These are phyloP conservation scores for Heteromurus nitidus DNA, from an alignment of 2,888 invertebrate species.

Conservation along the genomic window DNA sequence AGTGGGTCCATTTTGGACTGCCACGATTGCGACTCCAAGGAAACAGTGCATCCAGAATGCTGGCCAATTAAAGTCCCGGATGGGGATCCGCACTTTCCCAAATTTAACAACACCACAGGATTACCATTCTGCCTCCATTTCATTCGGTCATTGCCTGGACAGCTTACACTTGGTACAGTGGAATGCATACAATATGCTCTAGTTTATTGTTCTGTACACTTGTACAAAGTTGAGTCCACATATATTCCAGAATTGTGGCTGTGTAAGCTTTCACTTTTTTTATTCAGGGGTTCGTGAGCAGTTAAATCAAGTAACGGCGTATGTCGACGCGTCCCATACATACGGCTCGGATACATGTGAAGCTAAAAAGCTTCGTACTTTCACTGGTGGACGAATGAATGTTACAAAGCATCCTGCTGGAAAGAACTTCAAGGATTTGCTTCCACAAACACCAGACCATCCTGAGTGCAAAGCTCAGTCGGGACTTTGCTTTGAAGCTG, in stretches of 20 bases:
- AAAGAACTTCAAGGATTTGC: slow-evolving; percentile 75
- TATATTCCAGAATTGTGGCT: background rate
- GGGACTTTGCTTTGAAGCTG: slow-evolving; percentile 75
- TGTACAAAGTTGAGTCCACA: background rate
- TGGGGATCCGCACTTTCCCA: slow-evolving; percentile 78
- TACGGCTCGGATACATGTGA: slow-evolving; percentile 78
- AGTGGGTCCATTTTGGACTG: slow-evolving; percentile 77
- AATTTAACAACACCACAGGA: slow-evolving; percentile 76
- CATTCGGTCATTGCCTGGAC: slow-evolving; percentile 78
- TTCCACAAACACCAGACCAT: slow-evolving; percentile 76
- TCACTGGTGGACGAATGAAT: slow-evolving; percentile 75
- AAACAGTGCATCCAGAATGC: slow-evolving; percentile 78
- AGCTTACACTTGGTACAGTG: slow-evolving; percentile 78
- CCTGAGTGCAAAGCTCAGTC: slow-evolving; percentile 77
- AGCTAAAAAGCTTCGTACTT: slow-evolving; percentile 75
- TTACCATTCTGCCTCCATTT: slow-evolving; percentile 78
- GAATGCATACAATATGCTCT: slow-evolving; percentile 36
- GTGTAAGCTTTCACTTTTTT: slow-evolving; percentile 1
- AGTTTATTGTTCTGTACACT: background rate
- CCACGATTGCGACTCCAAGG: slow-evolving; percentile 77
- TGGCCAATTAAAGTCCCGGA: slow-evolving; percentile 78
- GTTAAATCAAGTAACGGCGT: slow-evolving; percentile 78
- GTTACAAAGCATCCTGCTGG: slow-evolving; percentile 75
- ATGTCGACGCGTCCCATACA: slow-evolving; percentile 76
- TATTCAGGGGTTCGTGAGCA: slow-evolving; percentile 77